Conservation (phyloP, 2,113 vertebrate species). For the Paradoxurus hermaphroditus region DNA sequence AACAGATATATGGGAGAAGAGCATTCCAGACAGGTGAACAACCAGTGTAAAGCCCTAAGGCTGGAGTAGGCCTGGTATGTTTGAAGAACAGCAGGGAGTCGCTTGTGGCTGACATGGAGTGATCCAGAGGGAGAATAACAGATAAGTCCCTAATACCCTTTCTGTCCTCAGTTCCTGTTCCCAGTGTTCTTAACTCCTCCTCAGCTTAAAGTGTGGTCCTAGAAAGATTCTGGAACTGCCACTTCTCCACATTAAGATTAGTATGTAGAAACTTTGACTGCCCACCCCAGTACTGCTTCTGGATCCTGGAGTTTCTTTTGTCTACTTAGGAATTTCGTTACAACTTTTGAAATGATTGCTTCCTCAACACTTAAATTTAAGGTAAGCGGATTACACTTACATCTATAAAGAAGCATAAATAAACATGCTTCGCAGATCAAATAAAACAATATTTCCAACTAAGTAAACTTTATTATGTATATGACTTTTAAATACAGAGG, state of each 20-base stretch:
- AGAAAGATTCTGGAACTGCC: neutral
- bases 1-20: neutral
- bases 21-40: neutral
- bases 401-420: neutral
- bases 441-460: neutral
- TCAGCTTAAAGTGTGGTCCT: accelerated
- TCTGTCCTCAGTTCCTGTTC: neutral
- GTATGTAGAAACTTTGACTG: neutral
- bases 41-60: neutral
- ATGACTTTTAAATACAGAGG: neutral
- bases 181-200: neutral
- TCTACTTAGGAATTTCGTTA: neutral
- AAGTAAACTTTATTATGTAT: neutral
- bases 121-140: neutral
- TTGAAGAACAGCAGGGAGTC: accelerated
- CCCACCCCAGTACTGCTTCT: neutral
- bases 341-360: neutral
- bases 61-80: neutral
- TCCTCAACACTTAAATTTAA: neutral
- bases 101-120: accelerated
- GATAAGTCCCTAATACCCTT: neutral
- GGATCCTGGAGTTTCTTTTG: neutral
- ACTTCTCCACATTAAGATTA: neutral
- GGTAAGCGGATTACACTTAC: neutral
- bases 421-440: neutral